phyloP scores from a whole-genome alignment of 2,113 vertebrate genomes.

The Pseudorhombus dupliciocellatus region DNA sequence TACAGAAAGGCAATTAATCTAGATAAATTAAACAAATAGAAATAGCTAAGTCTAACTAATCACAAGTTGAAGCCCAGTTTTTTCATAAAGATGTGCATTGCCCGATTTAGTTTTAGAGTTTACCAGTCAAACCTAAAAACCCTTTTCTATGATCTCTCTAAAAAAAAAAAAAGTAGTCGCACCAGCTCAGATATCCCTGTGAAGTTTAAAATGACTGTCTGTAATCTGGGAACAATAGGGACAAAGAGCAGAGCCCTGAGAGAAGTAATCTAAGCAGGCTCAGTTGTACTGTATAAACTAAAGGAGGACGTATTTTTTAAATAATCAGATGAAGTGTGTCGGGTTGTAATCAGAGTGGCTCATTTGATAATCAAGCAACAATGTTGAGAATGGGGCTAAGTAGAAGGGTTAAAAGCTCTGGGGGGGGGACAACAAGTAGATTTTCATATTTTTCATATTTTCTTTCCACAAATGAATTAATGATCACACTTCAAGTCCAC shows the following conservation, averaged over 20 bases:
- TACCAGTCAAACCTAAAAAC: neutral
- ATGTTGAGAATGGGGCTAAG: neutral
- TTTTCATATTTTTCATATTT: too few species aligned
- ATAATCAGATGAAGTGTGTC: too few species aligned
- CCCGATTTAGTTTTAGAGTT: too few species aligned
- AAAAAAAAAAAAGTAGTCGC: too few species aligned
- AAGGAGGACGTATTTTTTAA: neutral
- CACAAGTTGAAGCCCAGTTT: too few species aligned
- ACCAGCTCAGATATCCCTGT: neutral
- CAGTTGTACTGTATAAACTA: neutral
- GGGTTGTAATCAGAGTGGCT: neutral
- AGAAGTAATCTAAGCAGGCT: slow-evolving; percentile 1
- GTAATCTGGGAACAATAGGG: neutral
- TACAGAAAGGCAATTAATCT: too few species aligned
- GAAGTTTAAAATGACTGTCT: slow-evolving; percentile 9
- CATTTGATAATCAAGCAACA: neutral
- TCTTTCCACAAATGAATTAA: neutral
- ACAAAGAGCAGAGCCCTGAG: neutral
- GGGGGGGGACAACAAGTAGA: too few species aligned
- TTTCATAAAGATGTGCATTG: too few species aligned
- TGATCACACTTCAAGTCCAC: neutral
- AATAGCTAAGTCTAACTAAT: too few species aligned
- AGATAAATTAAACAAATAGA: too few species aligned
- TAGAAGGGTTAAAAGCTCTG: neutral
- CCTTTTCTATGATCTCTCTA: neutral